Percentiles rank a stretch among this genome's conserved stretches.
phyloP scores from a whole-genome alignment of 2,888 invertebrate genomes.

The Rosalia funebris region DNA sequence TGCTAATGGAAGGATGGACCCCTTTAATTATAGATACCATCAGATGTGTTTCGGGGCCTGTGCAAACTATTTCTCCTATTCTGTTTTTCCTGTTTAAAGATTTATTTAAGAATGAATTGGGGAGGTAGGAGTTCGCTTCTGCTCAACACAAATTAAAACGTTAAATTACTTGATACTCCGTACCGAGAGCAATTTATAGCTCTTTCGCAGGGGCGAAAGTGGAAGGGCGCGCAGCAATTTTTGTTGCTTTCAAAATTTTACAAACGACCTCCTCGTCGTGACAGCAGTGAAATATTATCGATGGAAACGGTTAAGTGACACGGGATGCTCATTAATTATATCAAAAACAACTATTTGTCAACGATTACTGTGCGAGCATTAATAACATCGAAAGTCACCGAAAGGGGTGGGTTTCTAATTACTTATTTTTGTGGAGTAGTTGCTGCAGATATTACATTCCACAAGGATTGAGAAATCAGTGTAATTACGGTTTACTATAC shows the following conservation, averaged over 20 bases:
- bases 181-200: background rate
- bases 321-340: background rate
- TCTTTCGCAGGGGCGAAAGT: background rate
- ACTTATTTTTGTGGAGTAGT: background rate
- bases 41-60: too few relatives aligned
- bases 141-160: too few relatives aligned
- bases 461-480: too few relatives aligned
- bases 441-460: too few relatives aligned
- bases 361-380: background rate
- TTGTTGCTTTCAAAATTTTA: constrained; percentile 1
- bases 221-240: background rate
- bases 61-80: too few relatives aligned
- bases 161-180: background rate
- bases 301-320: constrained; percentile 2
- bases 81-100: too few relatives aligned
- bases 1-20: too few relatives aligned
- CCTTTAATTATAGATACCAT: too few relatives aligned
- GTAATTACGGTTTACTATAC: too few relatives aligned
- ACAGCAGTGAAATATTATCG: background rate
- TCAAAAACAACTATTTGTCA: background rate
- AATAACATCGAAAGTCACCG: background rate
- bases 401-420: background rate
- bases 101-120: too few relatives aligned
- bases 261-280: background rate
- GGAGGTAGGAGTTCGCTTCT: too few relatives aligned